Evolutionary conservation across 2,113 vertebrate genomes (phyloP), one percentile per base, ranked within the genome.

Genomic region (Rutilus rutilus): DNA sequence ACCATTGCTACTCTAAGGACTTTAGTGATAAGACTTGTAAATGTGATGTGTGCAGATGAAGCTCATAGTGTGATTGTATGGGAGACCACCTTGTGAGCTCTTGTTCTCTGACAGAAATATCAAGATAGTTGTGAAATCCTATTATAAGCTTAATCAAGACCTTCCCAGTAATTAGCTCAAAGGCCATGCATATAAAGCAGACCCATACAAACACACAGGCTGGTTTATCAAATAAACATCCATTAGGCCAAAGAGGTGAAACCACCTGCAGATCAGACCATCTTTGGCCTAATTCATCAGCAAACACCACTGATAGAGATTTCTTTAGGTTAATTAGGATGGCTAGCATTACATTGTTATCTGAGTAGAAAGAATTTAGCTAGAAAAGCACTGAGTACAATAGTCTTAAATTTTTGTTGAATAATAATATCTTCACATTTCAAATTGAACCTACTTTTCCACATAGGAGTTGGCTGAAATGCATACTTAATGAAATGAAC

Each of bases 61-160:
- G 86, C 76, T 92, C 92, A 93, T 78, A 67, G 91, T 92, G 90
- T 87, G 92, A 94, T 92, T 91, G 91, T 75, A 87, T 84, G 86
- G 88, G 84, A 91, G 90, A 88, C 87, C 89, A 88, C 87, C 85
- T 90, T 90, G 87, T 90, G 91, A 93, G 89, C 87, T 33, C 84
- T 88, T 76, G 86, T 77, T 88, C 92, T 90, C 91, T 92, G 92
- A 95, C 91, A 92, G 73, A 92, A 91, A 90, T 92, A 93, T 93
- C 91, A 91, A 92, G 90, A 91, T 94, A 93, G 92, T 93, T 93
- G 94, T 91, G 71, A 91, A 92, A 94, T 94, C 94, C 91, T 82
- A 92, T 95, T 93, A 93, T 90, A 92, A 92, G 89, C 91, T 93
- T 92, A 92, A 91, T 89, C 92, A 87, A 89, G 89, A 90, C 82